Evolutionary conservation across 1,140 invertebrate genomes (phyloP).

Genomic region (Pentalonia nigronervosa): DNA sequence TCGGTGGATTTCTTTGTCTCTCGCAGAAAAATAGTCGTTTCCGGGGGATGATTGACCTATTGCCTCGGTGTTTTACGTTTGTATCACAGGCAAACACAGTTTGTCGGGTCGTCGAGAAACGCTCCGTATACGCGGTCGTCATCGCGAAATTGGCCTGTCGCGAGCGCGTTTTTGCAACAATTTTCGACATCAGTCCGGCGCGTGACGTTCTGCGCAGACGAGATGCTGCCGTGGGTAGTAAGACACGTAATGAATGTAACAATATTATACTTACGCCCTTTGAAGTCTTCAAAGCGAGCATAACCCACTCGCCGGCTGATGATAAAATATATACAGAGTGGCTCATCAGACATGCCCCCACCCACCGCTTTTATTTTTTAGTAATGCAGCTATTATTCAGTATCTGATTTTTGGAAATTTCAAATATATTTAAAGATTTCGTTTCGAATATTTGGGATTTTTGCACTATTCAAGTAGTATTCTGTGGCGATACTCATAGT

Average conservation of each 20-base stretch:
- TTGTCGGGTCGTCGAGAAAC: not conserved
- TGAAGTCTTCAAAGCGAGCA: not conserved
- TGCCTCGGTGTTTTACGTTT: not conserved
- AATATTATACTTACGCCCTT: not conserved
- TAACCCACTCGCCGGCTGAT: not conserved
- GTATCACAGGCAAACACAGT: not conserved
- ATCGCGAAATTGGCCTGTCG: not conserved
- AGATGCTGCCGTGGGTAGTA: not conserved
- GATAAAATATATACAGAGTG: not conserved
- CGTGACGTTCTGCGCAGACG: not conserved
- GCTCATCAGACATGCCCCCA: not conserved
- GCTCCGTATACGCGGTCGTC: not conserved
- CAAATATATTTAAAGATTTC: not conserved
- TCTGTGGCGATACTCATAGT: no score
- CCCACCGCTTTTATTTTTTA: no score
- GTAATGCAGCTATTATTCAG: no score
- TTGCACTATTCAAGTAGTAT: no score
- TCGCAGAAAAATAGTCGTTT: not conserved
- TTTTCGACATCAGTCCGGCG: not conserved
- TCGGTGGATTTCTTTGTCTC: not conserved
- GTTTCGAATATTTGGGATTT: no score
- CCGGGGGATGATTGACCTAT: not conserved
- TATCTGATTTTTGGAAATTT: no score
- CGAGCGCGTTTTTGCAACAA: not conserved
- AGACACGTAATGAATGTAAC: not conserved